Evolutionary conservation across 2,113 vertebrate species (phyloP), one percentile per base, ranked within the genome.

Genomic region (Lamprologus lemairii): DNA sequence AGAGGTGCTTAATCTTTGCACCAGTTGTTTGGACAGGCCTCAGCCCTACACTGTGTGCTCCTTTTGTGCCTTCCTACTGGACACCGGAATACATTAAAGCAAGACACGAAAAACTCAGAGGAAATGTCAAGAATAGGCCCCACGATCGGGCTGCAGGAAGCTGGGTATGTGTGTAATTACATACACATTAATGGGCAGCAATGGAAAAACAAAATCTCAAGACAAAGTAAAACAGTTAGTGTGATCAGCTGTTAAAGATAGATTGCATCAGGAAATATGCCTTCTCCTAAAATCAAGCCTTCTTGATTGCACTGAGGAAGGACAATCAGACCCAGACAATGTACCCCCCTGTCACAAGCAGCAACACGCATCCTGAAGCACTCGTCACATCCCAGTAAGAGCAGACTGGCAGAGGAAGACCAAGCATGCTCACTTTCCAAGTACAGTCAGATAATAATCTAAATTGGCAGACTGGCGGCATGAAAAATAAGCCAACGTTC

Each of bases 301-400:
- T 57, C 83, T 58, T 95, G 94, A 94, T 96, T 95, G 87, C 85
- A 49, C 81, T 57, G 86, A 91, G 89, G 93, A 94, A 94, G 85
- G 88, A 91, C 91, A 93, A 94, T 94, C 93, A 92, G 80, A 89
- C 51, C 47, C 81, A 94, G 85, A 95, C 93, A 92, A 87, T 88
- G 85, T 75, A n/a, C 57, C 47, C 42, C 88, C 73, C 78, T n/a
- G 85, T 88, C 86, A 84, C 63, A 83, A 63, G 78, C 23, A 9
- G 54, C 33, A 54, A 78, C 49, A 5, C 21, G 58, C 90, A 87
- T 89, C 85, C 91, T 87, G 88, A 84, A 83, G 35, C 87, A 35
- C 78, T 80, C 63, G 54, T 85, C 87, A 90, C 78, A 71, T 93
- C 87, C 86, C 86, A 79, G 42, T 85, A 57, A 83, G 51, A 80